Percentiles rank a stretch among this genome's conserved stretches.
Conservation (phyloP, 2,888 invertebrate genomes). For the Ennomos fuscantarius region DNA sequence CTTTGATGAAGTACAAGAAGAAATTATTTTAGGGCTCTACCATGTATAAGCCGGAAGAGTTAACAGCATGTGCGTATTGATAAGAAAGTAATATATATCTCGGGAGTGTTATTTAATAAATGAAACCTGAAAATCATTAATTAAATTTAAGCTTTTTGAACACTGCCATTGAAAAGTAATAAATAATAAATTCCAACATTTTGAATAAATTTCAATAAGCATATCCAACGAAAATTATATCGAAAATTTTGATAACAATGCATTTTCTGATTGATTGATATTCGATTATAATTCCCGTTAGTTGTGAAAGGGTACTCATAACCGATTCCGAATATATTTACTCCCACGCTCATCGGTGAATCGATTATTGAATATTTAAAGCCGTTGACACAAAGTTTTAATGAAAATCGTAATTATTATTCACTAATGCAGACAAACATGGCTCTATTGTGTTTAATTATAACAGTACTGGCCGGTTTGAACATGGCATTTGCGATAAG, state of each 20-base stretch:
- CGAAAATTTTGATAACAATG: constrained; percentile 18
- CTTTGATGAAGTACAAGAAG: no score
- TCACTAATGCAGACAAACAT: neutral
- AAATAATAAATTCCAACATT: constrained; percentile 4
- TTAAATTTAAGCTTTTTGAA: no score
- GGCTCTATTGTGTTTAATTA: neutral
- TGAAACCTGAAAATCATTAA: neutral
- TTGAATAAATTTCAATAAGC: constrained; percentile 13
- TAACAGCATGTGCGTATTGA: no score
- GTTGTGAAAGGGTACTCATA: constrained; percentile 18
- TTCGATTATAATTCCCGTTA: constrained; percentile 23
- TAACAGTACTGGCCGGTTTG: neutral
- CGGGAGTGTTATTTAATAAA: neutral
- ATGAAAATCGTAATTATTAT: constrained; percentile 4
- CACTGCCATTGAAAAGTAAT: neutral
- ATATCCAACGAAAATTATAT: constrained; percentile 14
- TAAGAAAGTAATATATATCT: no score
- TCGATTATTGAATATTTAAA: constrained; percentile 14
- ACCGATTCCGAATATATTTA: constrained; percentile 17
- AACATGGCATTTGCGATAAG: no score
- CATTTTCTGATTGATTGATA: constrained; percentile 26
- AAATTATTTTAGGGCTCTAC: no score
- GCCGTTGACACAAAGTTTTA: constrained; percentile 9
- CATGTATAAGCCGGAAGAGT: no score
- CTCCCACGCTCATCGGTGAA: constrained; percentile 4